A percentile compares a stretch with the other conserved stretches of the same genome.
phyloP scores from a whole-genome alignment of 1,140 invertebrate species.

The Caenorhabditis tropicalis region DNA sequence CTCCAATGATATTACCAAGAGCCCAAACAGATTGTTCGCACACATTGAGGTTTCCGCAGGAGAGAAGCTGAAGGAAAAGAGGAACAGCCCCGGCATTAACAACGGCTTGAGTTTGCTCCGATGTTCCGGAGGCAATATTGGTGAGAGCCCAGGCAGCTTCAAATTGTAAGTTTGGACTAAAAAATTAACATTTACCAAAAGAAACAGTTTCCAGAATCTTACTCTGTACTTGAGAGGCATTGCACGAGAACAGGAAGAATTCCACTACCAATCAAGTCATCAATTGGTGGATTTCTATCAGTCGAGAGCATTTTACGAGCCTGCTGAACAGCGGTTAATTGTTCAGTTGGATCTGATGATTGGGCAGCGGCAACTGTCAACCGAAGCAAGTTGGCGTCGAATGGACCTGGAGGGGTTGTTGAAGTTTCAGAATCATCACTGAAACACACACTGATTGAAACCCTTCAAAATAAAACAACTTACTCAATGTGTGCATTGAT shows the following conservation, averaged over 20 bases:
- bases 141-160: slow-evolving; percentile 99
- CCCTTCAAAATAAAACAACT: slow-evolving; percentile 40
- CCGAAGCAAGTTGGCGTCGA: slow-evolving; percentile 52
- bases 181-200: slow-evolving; percentile 56
- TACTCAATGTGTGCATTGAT: slow-evolving; percentile 74
- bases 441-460: not conserved
- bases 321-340: slow-evolving; percentile 68
- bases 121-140: slow-evolving; percentile 97
- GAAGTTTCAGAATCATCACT: slow-evolving; percentile 57
- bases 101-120: slow-evolving; percentile 92
- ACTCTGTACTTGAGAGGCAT: slow-evolving; percentile 87
- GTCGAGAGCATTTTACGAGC: slow-evolving; percentile 88
- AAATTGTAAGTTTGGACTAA: slow-evolving; percentile 90
- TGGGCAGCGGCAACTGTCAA: slow-evolving; percentile 67
- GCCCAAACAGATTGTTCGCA: slow-evolving; percentile 99
- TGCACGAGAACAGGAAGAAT: slow-evolving; percentile 91
- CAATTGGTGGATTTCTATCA: slow-evolving; percentile 97
- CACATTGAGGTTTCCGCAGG: slow-evolving; percentile 91
- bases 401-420: slow-evolving; percentile 35
- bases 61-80: slow-evolving; percentile 86
- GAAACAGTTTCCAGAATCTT: slow-evolving; percentile 64
- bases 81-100: slow-evolving; percentile 92
- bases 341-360: slow-evolving; percentile 62
- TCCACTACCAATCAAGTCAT: slow-evolving; percentile 88
- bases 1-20: slow-evolving; percentile 94